Conservation (phyloP, 2,113 vertebrate genomes). For the Anarhynchus alexandrinus region DNA sequence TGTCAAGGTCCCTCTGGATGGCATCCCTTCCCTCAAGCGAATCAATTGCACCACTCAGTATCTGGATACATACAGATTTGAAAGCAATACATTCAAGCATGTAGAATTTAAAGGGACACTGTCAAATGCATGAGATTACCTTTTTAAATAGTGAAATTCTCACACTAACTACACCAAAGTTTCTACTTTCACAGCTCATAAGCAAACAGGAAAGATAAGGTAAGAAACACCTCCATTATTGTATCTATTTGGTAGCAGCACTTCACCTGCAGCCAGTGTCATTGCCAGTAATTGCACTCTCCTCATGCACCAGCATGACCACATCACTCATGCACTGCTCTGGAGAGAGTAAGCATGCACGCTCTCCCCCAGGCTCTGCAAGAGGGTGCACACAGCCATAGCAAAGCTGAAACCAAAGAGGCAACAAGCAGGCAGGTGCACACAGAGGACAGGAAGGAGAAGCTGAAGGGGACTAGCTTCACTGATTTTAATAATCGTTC, state of each 20-base stretch:
- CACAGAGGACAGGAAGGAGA: not conserved
- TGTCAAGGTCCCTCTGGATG: not conserved
- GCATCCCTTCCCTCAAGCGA: not conserved
- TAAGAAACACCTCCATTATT: not conserved
- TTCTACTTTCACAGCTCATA: not conserved
- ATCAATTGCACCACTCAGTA: not conserved
- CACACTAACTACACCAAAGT: not conserved
- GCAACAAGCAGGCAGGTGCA: conserved; percentile 50
- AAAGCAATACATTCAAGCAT: not conserved
- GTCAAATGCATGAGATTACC: not conserved
- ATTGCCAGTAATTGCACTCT: not conserved
- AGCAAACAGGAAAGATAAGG: not conserved
- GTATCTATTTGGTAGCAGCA: not conserved
- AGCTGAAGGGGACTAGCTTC: not conserved
- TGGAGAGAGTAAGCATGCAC: conserved; percentile 36
- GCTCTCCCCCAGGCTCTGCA: not conserved
- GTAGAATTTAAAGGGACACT: conserved; percentile 47
- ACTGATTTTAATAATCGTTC: not conserved
- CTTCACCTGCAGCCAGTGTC: not conserved
- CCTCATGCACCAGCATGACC: conserved; percentile 43
- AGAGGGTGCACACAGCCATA: conserved; percentile 14
- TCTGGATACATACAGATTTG: not conserved
- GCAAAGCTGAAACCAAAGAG: conserved; percentile 30
- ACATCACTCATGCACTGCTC: conserved; percentile 17
- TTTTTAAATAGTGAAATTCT: not conserved